Percentiles rank a stretch among this genome's conserved stretches.
These are phyloP conservation scores for Pardalotus punctatus DNA, from an alignment of 2,113 vertebrate species.

Conservation along the genomic window DNA sequence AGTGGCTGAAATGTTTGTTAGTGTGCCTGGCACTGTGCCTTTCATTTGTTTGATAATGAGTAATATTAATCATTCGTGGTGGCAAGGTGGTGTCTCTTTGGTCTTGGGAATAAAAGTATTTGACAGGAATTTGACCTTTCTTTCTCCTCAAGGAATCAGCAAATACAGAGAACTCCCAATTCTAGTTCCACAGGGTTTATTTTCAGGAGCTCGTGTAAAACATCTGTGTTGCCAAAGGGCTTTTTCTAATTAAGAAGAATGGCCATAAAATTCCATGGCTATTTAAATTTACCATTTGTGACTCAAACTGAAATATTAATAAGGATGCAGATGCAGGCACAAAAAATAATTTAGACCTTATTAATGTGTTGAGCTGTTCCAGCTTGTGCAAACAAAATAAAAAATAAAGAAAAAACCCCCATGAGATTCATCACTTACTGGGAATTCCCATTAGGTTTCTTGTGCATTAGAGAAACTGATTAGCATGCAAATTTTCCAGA, in stretches of 20 bases:
- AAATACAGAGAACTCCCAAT: neutral
- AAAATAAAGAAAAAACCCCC: neutral
- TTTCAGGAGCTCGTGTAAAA: constrained; percentile 50
- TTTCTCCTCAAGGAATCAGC: neutral
- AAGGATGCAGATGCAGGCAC: constrained; percentile 25
- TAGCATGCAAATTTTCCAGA: neutral
- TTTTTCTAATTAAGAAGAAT: constrained; percentile 59
- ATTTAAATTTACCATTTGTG: constrained; percentile 45
- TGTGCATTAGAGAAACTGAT: neutral
- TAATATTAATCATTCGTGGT: neutral
- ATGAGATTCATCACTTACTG: neutral
- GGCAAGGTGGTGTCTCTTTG: neutral
- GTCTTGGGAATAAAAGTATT: neutral
- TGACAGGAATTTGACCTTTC: constrained; percentile 34
- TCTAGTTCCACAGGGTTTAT: constrained; percentile 32
- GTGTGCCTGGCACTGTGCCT: neutral
- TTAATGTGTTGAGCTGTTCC: neutral
- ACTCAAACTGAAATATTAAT: constrained; percentile 47
- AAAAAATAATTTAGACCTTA: constrained; percentile 18
- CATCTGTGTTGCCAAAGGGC: constrained; percentile 52
- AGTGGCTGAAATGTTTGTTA: neutral
- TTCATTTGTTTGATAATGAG: neutral
- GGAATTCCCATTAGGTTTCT: neutral
- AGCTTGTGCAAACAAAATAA: neutral
- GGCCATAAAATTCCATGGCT: constrained; percentile 41